These are phyloP conservation scores for Drosophila fungiperda DNA, from an alignment of 2,888 invertebrate genomes.

Conservation along the genomic window DNA sequence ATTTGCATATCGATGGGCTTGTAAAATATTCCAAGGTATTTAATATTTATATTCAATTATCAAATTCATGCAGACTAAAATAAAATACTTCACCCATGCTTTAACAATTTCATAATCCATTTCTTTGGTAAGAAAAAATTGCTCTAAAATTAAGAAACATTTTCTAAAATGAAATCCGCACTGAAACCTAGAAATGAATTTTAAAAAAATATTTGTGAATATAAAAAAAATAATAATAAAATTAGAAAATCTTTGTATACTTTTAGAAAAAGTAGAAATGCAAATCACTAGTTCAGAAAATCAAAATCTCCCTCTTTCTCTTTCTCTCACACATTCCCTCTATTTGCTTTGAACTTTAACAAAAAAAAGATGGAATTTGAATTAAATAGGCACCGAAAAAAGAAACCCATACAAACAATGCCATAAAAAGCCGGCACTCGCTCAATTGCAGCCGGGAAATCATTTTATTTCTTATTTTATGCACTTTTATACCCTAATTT, in stretches of 20 bases:
- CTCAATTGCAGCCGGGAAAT: conserved; percentile 52
- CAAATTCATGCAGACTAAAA: conserved; percentile 12
- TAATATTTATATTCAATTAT: conserved; percentile 30
- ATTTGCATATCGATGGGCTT: conserved; percentile 20
- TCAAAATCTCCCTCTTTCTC: too few species aligned
- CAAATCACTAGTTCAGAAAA: neutral
- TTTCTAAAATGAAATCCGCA: neutral
- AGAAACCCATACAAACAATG: conserved; percentile 45
- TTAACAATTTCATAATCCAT: conserved; percentile 18
- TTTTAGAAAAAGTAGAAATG: neutral
- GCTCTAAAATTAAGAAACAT: too few species aligned
- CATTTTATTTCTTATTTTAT: conserved; percentile 37
- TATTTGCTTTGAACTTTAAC: conserved; percentile 15
- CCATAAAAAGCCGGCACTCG: conserved; percentile 27
- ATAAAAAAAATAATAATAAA: neutral
- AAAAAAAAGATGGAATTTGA: conserved; percentile 41
- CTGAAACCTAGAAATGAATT: neutral
- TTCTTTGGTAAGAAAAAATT: neutral
- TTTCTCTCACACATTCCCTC: neutral
- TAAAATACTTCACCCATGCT: conserved; percentile 10
- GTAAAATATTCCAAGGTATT: conserved; percentile 19
- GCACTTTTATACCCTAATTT: neutral
- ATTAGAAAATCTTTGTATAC: neutral
- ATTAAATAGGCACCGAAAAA: conserved; percentile 55
- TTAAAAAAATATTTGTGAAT: neutral